phyloP scores from a whole-genome alignment of 2,113 vertebrate genomes.

The Muntiacus reevesi region DNA sequence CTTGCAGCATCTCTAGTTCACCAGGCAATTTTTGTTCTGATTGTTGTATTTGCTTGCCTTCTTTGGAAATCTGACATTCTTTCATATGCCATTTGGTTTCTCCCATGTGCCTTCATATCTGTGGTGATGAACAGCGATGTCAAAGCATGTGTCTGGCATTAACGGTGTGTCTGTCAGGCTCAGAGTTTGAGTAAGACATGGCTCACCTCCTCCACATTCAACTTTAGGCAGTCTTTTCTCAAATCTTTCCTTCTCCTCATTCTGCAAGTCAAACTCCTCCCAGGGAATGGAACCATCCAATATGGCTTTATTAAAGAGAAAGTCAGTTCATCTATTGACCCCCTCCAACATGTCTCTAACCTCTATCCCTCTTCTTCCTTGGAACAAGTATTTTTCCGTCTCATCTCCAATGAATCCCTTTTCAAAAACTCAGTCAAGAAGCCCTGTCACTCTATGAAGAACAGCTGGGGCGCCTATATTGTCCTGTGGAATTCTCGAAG shows the following conservation, averaged over 20 bases:
- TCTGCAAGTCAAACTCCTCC: background rate
- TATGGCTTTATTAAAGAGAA: background rate
- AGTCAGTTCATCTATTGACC: background rate
- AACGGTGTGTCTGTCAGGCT: background rate
- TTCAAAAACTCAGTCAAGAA: constrained; percentile 64
- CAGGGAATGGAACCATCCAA: background rate
- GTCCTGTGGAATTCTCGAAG: constrained; percentile 96
- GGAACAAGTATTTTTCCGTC: background rate
- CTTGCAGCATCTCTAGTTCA: background rate
- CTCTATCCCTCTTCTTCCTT: background rate
- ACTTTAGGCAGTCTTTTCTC: background rate
- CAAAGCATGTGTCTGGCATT: background rate
- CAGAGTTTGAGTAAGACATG: background rate
- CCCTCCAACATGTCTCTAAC: background rate
- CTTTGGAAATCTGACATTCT: background rate
- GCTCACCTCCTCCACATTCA: background rate
- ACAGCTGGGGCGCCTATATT: constrained; percentile 92
- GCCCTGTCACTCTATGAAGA: constrained; percentile 95
- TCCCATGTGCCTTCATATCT: background rate
- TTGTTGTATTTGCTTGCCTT: background rate
- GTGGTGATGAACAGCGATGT: background rate
- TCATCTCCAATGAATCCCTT: background rate
- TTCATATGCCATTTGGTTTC: background rate
- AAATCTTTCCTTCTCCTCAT: background rate
- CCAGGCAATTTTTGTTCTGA: background rate